These are phyloP conservation scores for Epinephelus awoara DNA, from an alignment of 2,797 vertebrate species.

Conservation along the genomic window DNA sequence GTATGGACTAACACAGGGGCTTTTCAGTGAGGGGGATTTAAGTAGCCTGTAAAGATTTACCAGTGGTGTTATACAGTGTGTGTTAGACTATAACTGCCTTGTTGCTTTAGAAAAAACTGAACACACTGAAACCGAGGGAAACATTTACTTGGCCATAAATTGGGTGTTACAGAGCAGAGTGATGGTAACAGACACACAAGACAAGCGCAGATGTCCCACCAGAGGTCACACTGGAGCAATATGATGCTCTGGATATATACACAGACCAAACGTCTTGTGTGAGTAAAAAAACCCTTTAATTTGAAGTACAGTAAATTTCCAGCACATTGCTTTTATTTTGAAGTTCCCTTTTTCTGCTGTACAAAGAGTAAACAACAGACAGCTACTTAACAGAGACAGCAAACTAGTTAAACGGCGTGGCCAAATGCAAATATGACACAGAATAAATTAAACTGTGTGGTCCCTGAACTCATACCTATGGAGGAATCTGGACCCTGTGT, in stretches of 20 bases:
- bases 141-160: neutral
- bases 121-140: neutral
- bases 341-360: no score
- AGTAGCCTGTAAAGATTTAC: neutral
- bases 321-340: no score
- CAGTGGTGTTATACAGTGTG: neutral
- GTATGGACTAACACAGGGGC: slow-evolving; percentile 3
- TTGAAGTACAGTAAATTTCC: no score
- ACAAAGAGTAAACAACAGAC: no score
- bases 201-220: neutral
- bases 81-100: neutral
- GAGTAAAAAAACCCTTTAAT: no score
- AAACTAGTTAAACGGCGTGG: no score
- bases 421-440: no score
- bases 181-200: neutral
- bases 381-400: no score
- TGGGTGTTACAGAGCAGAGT: neutral
- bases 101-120: neutral
- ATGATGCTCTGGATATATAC: neutral
- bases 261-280: neutral
- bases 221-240: neutral
- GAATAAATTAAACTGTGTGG: no score
- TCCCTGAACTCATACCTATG: no score
- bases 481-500: no score
- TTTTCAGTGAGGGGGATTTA: neutral